Percentiles rank a stretch among this genome's conserved stretches.
These are phyloP conservation scores for Gymnorhina tibicen DNA, from an alignment of 2,113 vertebrate species.

Conservation along the genomic window DNA sequence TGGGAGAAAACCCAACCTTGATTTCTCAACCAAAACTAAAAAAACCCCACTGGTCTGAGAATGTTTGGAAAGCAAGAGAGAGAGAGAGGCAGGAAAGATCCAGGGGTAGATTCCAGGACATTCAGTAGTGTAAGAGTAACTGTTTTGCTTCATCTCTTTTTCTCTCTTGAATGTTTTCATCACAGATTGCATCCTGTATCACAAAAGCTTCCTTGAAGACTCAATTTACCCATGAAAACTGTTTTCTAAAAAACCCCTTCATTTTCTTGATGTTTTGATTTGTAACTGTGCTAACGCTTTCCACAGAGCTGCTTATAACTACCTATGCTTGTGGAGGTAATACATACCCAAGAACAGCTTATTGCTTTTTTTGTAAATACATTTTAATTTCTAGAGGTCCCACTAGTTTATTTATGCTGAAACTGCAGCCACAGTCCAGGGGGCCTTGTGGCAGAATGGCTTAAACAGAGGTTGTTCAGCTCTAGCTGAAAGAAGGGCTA, in stretches of 20 bases:
- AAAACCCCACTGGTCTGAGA: accelerated
- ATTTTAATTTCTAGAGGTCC: neutral
- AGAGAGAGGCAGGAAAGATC: neutral
- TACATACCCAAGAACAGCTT: neutral
- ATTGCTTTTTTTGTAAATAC: neutral
- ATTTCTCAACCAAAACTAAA: neutral
- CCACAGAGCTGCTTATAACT: neutral
- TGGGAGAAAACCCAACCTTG: neutral
- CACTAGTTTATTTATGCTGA: neutral
- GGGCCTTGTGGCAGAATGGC: neutral
- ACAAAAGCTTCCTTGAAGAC: neutral
- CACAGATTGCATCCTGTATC: neutral
- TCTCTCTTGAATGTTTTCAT: neutral
- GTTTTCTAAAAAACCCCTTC: neutral
- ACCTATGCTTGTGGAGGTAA: neutral
- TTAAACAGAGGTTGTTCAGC: neutral
- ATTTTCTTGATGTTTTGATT: neutral
- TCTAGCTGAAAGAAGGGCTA: neutral
- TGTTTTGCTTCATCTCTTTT: neutral
- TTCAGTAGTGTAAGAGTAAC: neutral
- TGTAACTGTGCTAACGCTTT: neutral
- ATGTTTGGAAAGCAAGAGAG: neutral
- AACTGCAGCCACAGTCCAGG: neutral
- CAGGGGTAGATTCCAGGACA: neutral
- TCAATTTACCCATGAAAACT: neutral